Percentiles rank a stretch among this genome's conserved stretches.
phyloP scores from a whole-genome alignment of 1,140 invertebrate species.

The Drosophila lini region DNA sequence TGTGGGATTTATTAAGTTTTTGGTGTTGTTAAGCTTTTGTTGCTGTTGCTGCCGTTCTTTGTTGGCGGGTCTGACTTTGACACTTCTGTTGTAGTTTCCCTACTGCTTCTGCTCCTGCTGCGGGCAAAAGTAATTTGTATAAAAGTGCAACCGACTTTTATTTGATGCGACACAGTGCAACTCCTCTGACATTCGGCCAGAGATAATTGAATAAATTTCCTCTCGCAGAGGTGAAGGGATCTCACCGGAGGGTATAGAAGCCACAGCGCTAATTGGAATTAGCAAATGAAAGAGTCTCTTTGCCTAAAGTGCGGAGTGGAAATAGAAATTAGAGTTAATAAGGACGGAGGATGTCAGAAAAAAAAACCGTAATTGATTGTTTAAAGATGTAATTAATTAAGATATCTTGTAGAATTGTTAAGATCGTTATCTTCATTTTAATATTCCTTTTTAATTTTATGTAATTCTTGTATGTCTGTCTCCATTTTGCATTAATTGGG shows the following conservation, averaged over 20 bases:
- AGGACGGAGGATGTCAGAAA: too few species aligned
- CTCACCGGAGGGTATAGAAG: not conserved
- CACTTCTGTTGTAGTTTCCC: constrained; percentile 38
- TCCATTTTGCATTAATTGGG: too few species aligned
- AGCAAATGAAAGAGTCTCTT: constrained; percentile 8
- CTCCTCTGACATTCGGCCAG: constrained; percentile 28
- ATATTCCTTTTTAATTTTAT: too few species aligned
- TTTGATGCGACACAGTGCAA: constrained; percentile 60
- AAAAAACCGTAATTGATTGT: too few species aligned
- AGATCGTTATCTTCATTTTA: too few species aligned
- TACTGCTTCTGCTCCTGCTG: constrained; percentile 15
- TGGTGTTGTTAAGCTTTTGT: constrained; percentile 33
- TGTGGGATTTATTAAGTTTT: constrained; percentile 64
- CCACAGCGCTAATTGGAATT: constrained; percentile 57
- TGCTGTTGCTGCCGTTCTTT: constrained; percentile 4
- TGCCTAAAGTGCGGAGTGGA: not conserved
- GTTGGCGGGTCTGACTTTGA: constrained; percentile 26
- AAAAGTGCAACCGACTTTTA: constrained; percentile 76
- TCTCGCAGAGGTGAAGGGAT: not conserved
- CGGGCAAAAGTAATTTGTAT: constrained; percentile 72
- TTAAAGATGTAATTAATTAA: too few species aligned
- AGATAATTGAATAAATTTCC: constrained; percentile 67
- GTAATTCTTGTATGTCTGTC: too few species aligned
- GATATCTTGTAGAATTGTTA: too few species aligned
- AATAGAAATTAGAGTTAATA: not conserved